Percentiles rank a stretch among this genome's conserved stretches.
Conservation (phyloP, 2,797 vertebrate genomes). For the Sebastes kiyomatsui region DNA sequence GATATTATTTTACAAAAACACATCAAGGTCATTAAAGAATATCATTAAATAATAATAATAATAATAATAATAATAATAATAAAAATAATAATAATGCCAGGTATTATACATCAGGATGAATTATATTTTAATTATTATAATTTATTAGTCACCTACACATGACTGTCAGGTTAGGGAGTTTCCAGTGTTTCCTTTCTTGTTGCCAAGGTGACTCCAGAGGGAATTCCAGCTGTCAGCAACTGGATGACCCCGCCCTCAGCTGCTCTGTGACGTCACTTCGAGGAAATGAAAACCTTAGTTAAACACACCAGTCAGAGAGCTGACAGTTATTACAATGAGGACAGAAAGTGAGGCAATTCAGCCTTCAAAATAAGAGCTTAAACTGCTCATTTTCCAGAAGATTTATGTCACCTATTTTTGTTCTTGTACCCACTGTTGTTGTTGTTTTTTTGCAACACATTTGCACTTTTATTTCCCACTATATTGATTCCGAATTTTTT, state of each 20-base stretch:
- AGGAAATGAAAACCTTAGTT: conserved; percentile 63
- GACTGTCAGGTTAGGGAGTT: background rate
- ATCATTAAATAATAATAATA: no score
- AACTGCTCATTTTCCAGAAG: no score
- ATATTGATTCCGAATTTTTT: no score
- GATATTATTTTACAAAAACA: no score
- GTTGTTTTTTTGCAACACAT: no score
- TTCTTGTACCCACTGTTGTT: no score
- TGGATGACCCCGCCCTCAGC: background rate
- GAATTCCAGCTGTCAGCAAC: conserved; percentile 50
- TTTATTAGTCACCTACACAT: background rate
- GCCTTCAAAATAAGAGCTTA: conserved; percentile 28
- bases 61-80: no score
- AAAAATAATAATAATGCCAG: background rate
- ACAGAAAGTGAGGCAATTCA: fast-evolving
- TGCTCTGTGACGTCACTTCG: conserved; percentile 47
- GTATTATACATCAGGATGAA: background rate
- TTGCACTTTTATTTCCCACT: no score
- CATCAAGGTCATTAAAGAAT: no score
- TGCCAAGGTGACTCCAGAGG: conserved; percentile 51
- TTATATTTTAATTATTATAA: no score
- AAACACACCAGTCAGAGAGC: background rate
- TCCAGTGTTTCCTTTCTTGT: background rate
- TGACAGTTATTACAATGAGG: fast-evolving
- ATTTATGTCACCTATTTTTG: no score